Evolutionary conservation across 2,888 invertebrate genomes (phyloP).

Genomic region (Arge pagana): DNA sequence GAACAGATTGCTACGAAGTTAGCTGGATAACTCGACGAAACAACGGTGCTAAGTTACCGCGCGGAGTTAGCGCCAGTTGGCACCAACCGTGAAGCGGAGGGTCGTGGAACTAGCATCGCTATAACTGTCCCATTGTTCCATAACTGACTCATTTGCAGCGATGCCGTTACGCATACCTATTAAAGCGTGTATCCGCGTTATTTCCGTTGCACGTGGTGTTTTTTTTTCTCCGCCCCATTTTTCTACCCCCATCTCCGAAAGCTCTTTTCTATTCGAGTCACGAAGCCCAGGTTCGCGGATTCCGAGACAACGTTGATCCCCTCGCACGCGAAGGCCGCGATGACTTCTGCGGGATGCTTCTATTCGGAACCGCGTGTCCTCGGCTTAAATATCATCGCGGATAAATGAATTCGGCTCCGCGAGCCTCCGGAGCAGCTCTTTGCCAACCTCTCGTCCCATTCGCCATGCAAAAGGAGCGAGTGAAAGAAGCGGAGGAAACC

Average conservation of each 20-base stretch:
- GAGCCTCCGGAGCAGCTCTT: conserved; percentile 1
- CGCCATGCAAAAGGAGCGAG: background rate
- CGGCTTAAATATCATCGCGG: conserved; percentile 2
- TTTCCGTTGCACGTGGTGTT: background rate
- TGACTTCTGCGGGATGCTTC: too few species aligned
- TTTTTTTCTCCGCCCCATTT: background rate
- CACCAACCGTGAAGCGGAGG: conserved; percentile 37
- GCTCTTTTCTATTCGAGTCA: too few species aligned
- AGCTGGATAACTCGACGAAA: conserved; percentile 53
- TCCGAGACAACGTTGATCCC: too few species aligned
- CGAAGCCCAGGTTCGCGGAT: too few species aligned
- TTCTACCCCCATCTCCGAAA: conserved; percentile 15
- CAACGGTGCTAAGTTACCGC: conserved; percentile 50
- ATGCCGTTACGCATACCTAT: conserved; percentile 37
- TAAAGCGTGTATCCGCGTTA: background rate
- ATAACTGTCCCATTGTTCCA: conserved; percentile 56
- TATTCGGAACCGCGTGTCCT: too few species aligned
- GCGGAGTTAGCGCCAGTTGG: conserved; percentile 51
- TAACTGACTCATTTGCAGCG: conserved; percentile 53
- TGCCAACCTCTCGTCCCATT: conserved; percentile 1
- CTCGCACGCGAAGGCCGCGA: too few species aligned
- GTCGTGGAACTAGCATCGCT: conserved; percentile 34
- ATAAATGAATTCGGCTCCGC: conserved; percentile 3
- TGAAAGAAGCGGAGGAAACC: conserved; percentile 4
- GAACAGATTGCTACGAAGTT: conserved; percentile 50